These are phyloP conservation scores for Tenualosa ilisha DNA, from an alignment of 2,797 vertebrate species.

Conservation along the genomic window DNA sequence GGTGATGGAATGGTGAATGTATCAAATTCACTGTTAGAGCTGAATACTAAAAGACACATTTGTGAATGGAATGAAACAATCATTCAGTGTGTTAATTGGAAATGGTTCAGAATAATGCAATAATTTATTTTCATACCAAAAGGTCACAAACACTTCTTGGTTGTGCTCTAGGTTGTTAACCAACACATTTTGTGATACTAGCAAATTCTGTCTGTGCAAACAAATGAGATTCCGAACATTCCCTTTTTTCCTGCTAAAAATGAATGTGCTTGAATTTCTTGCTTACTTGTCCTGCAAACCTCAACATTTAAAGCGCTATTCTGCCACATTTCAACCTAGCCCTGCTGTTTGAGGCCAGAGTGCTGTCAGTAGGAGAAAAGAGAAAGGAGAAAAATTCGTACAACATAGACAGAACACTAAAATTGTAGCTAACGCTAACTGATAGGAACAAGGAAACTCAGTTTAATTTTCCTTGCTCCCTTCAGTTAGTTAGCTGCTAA, in stretches of 20 bases:
- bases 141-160: slow-evolving; percentile 6
- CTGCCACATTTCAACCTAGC: no score
- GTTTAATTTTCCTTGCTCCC: no score
- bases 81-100: not conserved
- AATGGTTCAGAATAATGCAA: not conserved
- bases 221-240: not conserved
- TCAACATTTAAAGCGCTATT: not conserved
- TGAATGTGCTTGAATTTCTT: not conserved
- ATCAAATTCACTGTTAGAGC: not conserved
- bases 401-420: no score
- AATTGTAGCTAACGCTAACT: no score
- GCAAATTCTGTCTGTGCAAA: slow-evolving; percentile 3
- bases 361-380: no score
- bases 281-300: not conserved
- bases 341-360: no score
- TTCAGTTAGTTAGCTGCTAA: no score
- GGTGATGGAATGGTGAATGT: not conserved
- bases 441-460: no score
- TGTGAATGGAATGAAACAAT: not conserved
- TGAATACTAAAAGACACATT: not conserved
- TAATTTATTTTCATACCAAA: slow-evolving; percentile 18
- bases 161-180: slow-evolving; percentile 3
- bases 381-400: no score
- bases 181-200: not conserved
- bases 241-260: not conserved